These are phyloP conservation scores for Apotomis capreana DNA, from an alignment of 2,888 invertebrate genomes.

Conservation along the genomic window DNA sequence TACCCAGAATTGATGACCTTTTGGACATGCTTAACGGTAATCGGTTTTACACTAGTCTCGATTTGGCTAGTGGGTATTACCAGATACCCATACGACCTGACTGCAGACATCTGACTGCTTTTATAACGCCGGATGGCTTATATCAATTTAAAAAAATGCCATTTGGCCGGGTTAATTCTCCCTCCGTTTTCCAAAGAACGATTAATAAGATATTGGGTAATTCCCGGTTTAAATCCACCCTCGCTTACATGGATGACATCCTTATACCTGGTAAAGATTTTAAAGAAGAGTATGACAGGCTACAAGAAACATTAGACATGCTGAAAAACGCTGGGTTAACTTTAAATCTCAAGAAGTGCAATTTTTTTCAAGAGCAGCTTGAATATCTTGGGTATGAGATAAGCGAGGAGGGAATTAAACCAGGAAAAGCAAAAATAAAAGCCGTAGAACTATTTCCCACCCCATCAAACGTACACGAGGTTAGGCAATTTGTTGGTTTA, in stretches of 20 bases:
- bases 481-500: slow-evolving; percentile 36
- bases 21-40: slow-evolving; percentile 37
- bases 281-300: slow-evolving; percentile 5
- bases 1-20: slow-evolving; percentile 39
- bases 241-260: slow-evolving; percentile 20
- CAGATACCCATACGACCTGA: slow-evolving; percentile 34
- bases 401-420: slow-evolving; percentile 27
- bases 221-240: background rate
- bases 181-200: slow-evolving; percentile 1
- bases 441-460: slow-evolving; percentile 38
- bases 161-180: background rate
- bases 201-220: slow-evolving; percentile 1
- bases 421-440: too few species aligned
- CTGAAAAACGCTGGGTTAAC: background rate
- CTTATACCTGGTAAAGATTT: background rate
- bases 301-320: slow-evolving; percentile 10
- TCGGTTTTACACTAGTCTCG: slow-evolving; percentile 34
- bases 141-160: slow-evolving; percentile 4
- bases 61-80: slow-evolving; percentile 39
- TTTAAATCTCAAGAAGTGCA: slow-evolving; percentile 40
- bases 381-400: slow-evolving; percentile 41
- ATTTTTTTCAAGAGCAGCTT: slow-evolving; percentile 35
- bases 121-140: slow-evolving; percentile 20
- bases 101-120: slow-evolving; percentile 31
- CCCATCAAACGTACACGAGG: slow-evolving; percentile 37